phyloP scores from a whole-genome alignment of 2,797 vertebrate species.

The Dendrocincla fuliginosa region DNA sequence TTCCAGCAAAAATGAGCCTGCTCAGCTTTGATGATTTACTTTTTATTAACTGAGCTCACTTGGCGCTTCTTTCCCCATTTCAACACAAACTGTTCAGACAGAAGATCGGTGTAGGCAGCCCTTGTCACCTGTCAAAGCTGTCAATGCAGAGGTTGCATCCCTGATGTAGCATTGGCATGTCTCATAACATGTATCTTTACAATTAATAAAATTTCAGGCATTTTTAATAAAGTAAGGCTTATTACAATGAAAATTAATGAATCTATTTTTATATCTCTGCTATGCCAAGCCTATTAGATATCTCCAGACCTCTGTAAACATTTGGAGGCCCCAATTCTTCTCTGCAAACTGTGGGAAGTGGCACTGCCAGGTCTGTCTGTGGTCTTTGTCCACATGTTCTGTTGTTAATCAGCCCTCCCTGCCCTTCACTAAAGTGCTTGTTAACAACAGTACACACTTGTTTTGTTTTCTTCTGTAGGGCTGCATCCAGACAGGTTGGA shows the following conservation, averaged over 20 bases:
- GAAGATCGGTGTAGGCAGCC: background rate
- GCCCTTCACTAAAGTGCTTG: background rate
- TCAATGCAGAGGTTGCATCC: background rate
- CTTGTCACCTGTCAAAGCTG: background rate
- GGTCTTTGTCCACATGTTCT: background rate
- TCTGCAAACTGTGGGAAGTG: background rate
- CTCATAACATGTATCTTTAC: background rate
- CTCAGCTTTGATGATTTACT: background rate
- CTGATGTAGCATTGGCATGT: background rate
- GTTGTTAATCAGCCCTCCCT: background rate
- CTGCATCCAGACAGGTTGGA: constrained; percentile 10
- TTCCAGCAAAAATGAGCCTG: background rate
- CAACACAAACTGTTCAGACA: background rate
- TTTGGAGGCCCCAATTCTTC: background rate
- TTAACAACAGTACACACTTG: background rate
- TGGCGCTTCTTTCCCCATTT: background rate
- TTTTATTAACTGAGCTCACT: background rate
- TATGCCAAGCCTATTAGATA: background rate
- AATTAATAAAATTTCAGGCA: background rate
- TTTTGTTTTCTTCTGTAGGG: background rate
- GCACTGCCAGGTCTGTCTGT: background rate
- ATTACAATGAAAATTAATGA: background rate
- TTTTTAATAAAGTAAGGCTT: background rate
- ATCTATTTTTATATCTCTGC: background rate
- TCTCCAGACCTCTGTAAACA: background rate